Base-by-base conservation (phyloP, 1,140 invertebrate species). In the Diorhabda elongata region DNA sequence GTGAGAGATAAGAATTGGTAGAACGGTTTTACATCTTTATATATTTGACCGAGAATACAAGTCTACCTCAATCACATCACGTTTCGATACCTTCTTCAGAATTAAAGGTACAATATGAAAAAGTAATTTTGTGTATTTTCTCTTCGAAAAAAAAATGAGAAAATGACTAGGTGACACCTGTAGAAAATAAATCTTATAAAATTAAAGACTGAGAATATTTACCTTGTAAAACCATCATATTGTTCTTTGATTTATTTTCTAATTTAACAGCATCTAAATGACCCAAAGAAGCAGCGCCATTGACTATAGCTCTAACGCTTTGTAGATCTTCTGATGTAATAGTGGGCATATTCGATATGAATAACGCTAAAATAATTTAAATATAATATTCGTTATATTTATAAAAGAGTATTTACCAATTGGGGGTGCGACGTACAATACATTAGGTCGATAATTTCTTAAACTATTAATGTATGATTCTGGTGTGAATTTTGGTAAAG, bases 401-500 rank as follows among this genome's bases (percentile, higher is more conserved):
- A 26, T 26, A 26, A 26, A 26, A 26, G 1, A 61, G 41, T 42
- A 82, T 82, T 85, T 78, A 89, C 88, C 83, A 11, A 88, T 84
- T 9, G 89, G 87, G 6, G 88, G 88, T n/a, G 88, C 88, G 4
- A 86, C 9, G 70, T 86, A 86, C 5, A 90, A 71, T 2, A 85
- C 67, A 52, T 82, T 83, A n/a, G 83, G 85, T 77, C 85, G 83
- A 69, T 88, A 79, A 2, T 87, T 84, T 9, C 81, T 76, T 69
- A 92, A 75, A 8, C 85, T 71, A 7, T 84, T 80, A 2, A 90
- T 71, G 66, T 87, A 91, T 11, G 82, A 83, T 1, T 90, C 85
- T 0, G 90, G 88, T 61, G 84, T 83, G 71, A 96, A 97, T 79
- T 87, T 89, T 3, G 91, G 90, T 61, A 96, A 65, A 0, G 91